phyloP scores from a whole-genome alignment of 2,113 vertebrate species.

The Polyodon spathula region DNA sequence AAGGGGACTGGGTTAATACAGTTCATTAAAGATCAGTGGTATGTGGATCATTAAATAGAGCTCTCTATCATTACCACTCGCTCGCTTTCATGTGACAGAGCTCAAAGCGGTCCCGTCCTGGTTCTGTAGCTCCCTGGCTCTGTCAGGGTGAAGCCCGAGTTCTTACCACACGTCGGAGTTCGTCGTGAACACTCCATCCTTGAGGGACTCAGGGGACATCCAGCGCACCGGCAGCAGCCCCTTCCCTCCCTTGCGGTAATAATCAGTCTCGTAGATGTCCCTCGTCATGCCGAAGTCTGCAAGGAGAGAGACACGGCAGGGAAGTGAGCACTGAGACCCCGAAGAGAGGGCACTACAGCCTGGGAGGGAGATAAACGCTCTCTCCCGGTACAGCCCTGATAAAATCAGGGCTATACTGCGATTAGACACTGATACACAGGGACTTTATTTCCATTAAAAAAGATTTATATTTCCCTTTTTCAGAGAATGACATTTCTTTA shows the following conservation, averaged over 20 bases:
- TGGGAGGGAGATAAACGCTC: too few species aligned
- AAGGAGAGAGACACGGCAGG: constrained; percentile 17
- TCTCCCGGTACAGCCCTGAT: too few species aligned
- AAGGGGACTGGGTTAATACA: too few species aligned
- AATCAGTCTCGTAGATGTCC: constrained; percentile 98
- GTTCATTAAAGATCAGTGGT: too few species aligned
- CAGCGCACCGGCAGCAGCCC: constrained; percentile 92
- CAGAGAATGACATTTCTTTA: too few species aligned
- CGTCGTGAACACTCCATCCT: constrained; percentile 96
- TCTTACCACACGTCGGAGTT: constrained; percentile 95
- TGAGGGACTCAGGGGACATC: constrained; percentile 97
- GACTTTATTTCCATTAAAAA: too few species aligned
- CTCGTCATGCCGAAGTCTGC: constrained; percentile 97
- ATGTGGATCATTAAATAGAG: too few species aligned
- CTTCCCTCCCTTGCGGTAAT: constrained; percentile 95
- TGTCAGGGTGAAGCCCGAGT: constrained; percentile 13
- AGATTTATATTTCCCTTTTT: too few species aligned
- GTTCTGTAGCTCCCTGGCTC: too few species aligned
- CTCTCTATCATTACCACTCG: not conserved
- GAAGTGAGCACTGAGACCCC: constrained; percentile 19
- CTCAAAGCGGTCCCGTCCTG: not conserved
- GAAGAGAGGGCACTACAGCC: constrained; percentile 13
- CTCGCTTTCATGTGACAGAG: not conserved
- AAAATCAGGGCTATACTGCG: too few species aligned
- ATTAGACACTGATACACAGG: too few species aligned